Evolutionary conservation across 2,888 invertebrate species (phyloP).

Genomic region (Cephus pygmeus): DNA sequence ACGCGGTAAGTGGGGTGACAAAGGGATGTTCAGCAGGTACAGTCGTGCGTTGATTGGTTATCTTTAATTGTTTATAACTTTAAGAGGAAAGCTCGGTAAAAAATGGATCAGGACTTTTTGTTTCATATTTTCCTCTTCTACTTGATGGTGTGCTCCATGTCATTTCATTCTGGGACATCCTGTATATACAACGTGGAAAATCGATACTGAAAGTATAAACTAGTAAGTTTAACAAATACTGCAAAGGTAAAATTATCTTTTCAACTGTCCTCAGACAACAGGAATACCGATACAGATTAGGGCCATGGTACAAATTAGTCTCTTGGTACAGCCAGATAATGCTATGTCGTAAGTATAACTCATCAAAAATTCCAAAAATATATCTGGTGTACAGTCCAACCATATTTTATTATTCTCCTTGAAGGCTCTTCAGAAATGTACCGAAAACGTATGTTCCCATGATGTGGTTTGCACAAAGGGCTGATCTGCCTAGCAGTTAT

Average conservation of each 20-base stretch:
- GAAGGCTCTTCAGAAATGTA: conserved; percentile 70
- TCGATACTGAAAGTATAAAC: not conserved
- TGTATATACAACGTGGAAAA: not conserved
- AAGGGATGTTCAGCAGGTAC: too few relatives aligned
- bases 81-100: too few relatives aligned
- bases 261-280: conserved; percentile 66
- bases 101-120: too few relatives aligned
- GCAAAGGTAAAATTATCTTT: not conserved
- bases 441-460: conserved; percentile 75
- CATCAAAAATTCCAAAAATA: too few relatives aligned
- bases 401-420: conserved; percentile 39
- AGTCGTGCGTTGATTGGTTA: too few relatives aligned
- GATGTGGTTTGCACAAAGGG: conserved; percentile 82
- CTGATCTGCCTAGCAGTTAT: conserved; percentile 70
- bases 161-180: too few relatives aligned
- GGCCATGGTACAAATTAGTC: conserved; percentile 84
- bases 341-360: conserved; percentile 69
- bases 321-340: conserved; percentile 69
- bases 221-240: conserved; percentile 2
- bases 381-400: too few relatives aligned
- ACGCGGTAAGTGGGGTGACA: too few relatives aligned
- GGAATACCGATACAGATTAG: conserved; percentile 80
- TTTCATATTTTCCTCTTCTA: too few relatives aligned
- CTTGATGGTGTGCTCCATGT: too few relatives aligned
- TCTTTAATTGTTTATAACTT: too few relatives aligned